These are phyloP conservation scores for Beris chalybata DNA, from an alignment of 2,888 invertebrate species.

Conservation along the genomic window DNA sequence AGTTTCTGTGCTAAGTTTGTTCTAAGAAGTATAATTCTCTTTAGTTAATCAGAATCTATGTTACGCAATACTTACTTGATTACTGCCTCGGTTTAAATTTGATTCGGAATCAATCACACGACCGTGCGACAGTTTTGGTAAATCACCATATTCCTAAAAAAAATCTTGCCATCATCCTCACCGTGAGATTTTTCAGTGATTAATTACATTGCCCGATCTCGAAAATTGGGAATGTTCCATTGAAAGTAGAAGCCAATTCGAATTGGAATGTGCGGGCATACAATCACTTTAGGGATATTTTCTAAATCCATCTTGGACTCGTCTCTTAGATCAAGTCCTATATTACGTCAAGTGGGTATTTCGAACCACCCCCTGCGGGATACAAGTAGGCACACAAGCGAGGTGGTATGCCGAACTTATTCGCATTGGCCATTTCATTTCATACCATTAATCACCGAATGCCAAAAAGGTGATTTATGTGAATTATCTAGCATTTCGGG, in stretches of 20 bases:
- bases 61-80: too few species aligned
- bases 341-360: too few species aligned
- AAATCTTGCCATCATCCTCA: too few species aligned
- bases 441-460: slow-evolving; percentile 30
- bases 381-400: background rate
- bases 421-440: slow-evolving; percentile 2
- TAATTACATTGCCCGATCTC: slow-evolving; percentile 22
- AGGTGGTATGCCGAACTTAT: background rate
- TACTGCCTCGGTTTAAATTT: too few species aligned
- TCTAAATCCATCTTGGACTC: slow-evolving; percentile 29
- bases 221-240: slow-evolving; percentile 7
- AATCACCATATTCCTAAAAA: too few species aligned
- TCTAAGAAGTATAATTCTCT: too few species aligned
- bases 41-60: too few species aligned
- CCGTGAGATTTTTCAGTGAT: slow-evolving; percentile 23
- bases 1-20: too few species aligned
- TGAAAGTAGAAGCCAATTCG: slow-evolving; percentile 20
- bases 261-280: background rate
- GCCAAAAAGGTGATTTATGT: slow-evolving; percentile 35
- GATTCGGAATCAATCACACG: too few species aligned
- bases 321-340: background rate
- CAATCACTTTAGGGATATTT: background rate
- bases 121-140: too few species aligned
- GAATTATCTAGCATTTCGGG: slow-evolving; percentile 30
- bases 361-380: background rate